A percentile compares a stretch with the other conserved stretches of the same genome.
Conservation (phyloP, 2,888 invertebrate species). For the Drosophila monieri region DNA sequence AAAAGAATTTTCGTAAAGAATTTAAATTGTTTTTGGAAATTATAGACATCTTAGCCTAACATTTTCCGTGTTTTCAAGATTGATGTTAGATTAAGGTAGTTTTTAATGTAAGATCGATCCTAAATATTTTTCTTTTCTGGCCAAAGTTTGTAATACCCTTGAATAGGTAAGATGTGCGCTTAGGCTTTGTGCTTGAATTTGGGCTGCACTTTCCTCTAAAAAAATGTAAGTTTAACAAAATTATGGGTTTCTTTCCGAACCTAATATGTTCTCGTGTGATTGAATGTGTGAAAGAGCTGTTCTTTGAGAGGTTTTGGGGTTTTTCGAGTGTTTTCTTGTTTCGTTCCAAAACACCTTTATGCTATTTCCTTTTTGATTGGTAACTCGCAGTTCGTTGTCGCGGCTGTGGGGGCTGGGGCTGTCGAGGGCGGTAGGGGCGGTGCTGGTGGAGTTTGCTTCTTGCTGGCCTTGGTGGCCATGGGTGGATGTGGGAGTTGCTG, state of each 20-base stretch:
- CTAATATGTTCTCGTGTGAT: slow-evolving; percentile 11
- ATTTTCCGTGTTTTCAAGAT: neutral
- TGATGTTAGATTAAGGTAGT: neutral
- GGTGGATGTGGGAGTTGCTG: slow-evolving; percentile 46
- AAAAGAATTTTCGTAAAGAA: slow-evolving; percentile 14
- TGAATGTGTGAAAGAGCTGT: slow-evolving; percentile 55
- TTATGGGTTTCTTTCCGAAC: neutral
- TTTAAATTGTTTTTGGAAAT: slow-evolving; percentile 24
- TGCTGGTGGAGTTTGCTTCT: slow-evolving; percentile 76
- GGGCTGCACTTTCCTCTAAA: slow-evolving; percentile 29
- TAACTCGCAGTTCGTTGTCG: slow-evolving; percentile 81
- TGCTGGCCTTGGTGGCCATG: slow-evolving; percentile 81
- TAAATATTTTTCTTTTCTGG: neutral
- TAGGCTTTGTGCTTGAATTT: slow-evolving; percentile 40
- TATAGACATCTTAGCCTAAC: neutral
- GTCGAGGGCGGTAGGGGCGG: slow-evolving; percentile 44
- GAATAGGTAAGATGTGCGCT: slow-evolving; percentile 29
- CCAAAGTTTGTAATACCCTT: slow-evolving; percentile 8
- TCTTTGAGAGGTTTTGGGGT: slow-evolving; percentile 19
- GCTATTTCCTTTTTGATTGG: slow-evolving; percentile 80
- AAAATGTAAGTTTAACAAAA: slow-evolving; percentile 14
- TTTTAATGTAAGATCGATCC: neutral
- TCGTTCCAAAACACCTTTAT: slow-evolving; percentile 50
- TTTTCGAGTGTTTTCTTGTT: slow-evolving; percentile 7
- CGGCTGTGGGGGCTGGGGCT: slow-evolving; percentile 30